Evolutionary conservation across 1,140 invertebrate genomes (phyloP).

Genomic region (Platyscapa corneri): DNA sequence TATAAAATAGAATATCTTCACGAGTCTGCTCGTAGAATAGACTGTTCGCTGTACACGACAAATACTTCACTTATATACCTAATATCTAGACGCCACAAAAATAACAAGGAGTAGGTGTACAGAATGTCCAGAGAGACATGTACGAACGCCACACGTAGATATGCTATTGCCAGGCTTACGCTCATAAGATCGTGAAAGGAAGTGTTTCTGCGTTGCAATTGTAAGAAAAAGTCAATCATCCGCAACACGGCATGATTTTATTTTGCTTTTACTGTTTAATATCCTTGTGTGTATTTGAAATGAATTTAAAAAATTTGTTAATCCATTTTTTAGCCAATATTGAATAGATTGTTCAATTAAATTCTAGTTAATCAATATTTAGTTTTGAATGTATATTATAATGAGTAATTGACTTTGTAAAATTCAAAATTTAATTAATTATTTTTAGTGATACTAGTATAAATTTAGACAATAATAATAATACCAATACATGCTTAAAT

Average conservation of each 20-base stretch:
- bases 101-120: slow-evolving; percentile 34
- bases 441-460: no score
- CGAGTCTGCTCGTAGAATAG: background rate
- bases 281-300: no score
- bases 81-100: slow-evolving; percentile 15
- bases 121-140: background rate
- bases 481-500: no score
- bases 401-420: no score
- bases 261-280: background rate
- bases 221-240: slow-evolving; percentile 50
- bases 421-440: no score
- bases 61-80: slow-evolving; percentile 44
- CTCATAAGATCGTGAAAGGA: slow-evolving; percentile 50
- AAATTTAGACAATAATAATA: no score
- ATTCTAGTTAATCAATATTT: no score
- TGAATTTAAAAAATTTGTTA: no score
- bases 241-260: slow-evolving; percentile 45
- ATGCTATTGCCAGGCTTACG: background rate
- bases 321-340: no score
- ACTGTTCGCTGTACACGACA: slow-evolving; percentile 1
- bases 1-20: slow-evolving; percentile 1
- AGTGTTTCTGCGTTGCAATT: slow-evolving; percentile 17
- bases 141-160: background rate
- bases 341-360: no score
- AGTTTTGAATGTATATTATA: no score